phyloP scores from a whole-genome alignment of 2,797 vertebrate species.

The Hyperoplus lanceolatus region DNA sequence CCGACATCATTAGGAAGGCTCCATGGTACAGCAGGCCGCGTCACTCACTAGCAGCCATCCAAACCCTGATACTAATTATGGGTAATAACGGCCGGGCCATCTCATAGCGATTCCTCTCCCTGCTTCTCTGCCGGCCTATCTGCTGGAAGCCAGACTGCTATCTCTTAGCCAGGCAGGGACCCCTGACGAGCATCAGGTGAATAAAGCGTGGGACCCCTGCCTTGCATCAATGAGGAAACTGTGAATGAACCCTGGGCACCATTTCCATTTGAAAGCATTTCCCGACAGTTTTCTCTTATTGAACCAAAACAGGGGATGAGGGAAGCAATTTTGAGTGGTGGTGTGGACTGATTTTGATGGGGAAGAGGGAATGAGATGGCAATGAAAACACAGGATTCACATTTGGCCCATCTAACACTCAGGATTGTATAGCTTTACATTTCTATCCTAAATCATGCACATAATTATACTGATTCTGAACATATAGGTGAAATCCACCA shows the following conservation, averaged over 20 bases:
- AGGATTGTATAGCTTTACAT: not conserved
- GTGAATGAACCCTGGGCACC: constrained; percentile 36
- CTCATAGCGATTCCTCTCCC: constrained; percentile 60
- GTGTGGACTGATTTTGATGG: constrained; percentile 17
- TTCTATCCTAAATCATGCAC: not conserved
- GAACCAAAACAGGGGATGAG: constrained; percentile 34
- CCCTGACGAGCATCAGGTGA: constrained; percentile 55
- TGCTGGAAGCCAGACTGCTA: constrained; percentile 60
- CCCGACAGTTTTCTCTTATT: constrained; percentile 49
- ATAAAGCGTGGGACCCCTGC: constrained; percentile 61
- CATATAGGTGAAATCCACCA: not conserved
- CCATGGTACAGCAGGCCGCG: constrained; percentile 55
- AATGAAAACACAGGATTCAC: constrained; percentile 21
- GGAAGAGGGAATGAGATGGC: constrained; percentile 20
- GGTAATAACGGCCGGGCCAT: constrained; percentile 66
- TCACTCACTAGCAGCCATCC: constrained; percentile 59
- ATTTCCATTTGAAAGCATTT: constrained; percentile 80
- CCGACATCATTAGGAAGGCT: constrained; percentile 65
- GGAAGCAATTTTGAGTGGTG: constrained; percentile 12
- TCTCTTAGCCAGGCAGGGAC: constrained; percentile 62
- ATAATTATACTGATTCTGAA: constrained; percentile 20
- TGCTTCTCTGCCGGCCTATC: constrained; percentile 47
- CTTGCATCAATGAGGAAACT: constrained; percentile 69
- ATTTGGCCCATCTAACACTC: constrained; percentile 13
- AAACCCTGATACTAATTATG: constrained; percentile 78